phyloP scores from a whole-genome alignment of 1,140 invertebrate species.

The Hermatobates lingyangjiaoensis region DNA sequence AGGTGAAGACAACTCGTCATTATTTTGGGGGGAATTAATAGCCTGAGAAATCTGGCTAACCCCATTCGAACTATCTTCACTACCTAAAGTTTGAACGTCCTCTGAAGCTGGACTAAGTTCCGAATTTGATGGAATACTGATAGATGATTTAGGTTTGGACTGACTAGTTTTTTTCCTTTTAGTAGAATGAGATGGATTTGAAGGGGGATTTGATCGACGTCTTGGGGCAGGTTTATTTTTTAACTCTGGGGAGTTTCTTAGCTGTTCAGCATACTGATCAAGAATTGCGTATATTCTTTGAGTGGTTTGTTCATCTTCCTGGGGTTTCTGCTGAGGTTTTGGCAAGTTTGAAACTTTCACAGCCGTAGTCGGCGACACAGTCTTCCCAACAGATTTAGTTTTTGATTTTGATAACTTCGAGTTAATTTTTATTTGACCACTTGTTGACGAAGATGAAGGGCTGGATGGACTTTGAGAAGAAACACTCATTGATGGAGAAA shows the following conservation, averaged over 20 bases:
- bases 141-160: conserved; percentile 30
- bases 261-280: conserved; percentile 58
- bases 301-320: conserved; percentile 62
- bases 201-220: conserved; percentile 48
- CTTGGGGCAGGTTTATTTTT: conserved; percentile 63
- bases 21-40: conserved; percentile 22
- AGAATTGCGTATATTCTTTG: conserved; percentile 61
- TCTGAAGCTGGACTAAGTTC: conserved; percentile 19
- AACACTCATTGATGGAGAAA: conserved; percentile 35
- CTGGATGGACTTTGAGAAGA: conserved; percentile 40
- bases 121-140: conserved; percentile 26
- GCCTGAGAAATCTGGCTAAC: conserved; percentile 24
- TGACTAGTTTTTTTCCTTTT: conserved; percentile 51
- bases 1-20: conserved; percentile 14
- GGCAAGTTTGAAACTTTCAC: conserved; percentile 41
- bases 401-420: conserved; percentile 20
- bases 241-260: conserved; percentile 54
- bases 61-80: conserved; percentile 20
- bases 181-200: conserved; percentile 44
- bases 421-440: conserved; percentile 16
- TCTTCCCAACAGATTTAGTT: conserved; percentile 27
- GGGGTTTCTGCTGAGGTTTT: conserved; percentile 49
- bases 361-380: conserved; percentile 31
- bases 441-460: conserved; percentile 21
- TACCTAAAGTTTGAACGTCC: conserved; percentile 17